A percentile compares a stretch with the other conserved stretches of the same genome.
phyloP scores from a whole-genome alignment of 2,797 vertebrate species.

The Emys orbicularis region DNA sequence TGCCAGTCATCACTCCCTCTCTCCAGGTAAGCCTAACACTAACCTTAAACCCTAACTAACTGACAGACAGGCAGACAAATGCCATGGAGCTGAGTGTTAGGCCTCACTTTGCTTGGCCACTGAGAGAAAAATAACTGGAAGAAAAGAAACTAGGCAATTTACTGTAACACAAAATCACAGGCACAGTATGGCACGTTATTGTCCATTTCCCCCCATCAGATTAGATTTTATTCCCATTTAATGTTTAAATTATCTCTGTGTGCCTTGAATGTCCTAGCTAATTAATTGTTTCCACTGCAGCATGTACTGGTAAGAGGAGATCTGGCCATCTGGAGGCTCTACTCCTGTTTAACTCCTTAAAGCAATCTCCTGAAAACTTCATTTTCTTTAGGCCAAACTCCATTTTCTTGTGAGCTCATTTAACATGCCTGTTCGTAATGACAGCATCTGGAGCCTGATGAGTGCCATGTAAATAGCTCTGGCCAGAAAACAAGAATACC shows the following conservation, averaged over 20 bases:
- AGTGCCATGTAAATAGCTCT: not conserved
- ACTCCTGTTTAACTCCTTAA: not conserved
- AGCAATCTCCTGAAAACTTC: not conserved
- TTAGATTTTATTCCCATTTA: not conserved
- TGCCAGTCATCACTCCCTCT: not conserved
- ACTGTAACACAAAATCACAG: not conserved
- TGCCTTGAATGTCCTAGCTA: not conserved
- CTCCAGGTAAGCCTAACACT: not conserved
- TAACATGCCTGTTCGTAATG: fast-evolving
- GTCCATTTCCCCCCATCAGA: fast-evolving
- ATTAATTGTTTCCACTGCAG: not conserved
- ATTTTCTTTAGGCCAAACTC: not conserved
- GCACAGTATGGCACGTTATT: fast-evolving
- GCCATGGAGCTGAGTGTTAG: not conserved
- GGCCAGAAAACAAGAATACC: not conserved
- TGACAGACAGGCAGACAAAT: not conserved
- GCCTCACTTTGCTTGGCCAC: not conserved
- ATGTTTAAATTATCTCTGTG: not conserved
- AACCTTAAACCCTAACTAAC: not conserved
- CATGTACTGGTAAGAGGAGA: not conserved
- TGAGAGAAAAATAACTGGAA: not conserved
- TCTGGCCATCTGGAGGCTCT: not conserved
- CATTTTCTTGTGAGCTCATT: not conserved
- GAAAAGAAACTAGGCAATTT: not conserved
- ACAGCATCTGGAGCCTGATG: not conserved